Conservation (phyloP, 2,113 vertebrate genomes). For the Panthera uncia region DNA sequence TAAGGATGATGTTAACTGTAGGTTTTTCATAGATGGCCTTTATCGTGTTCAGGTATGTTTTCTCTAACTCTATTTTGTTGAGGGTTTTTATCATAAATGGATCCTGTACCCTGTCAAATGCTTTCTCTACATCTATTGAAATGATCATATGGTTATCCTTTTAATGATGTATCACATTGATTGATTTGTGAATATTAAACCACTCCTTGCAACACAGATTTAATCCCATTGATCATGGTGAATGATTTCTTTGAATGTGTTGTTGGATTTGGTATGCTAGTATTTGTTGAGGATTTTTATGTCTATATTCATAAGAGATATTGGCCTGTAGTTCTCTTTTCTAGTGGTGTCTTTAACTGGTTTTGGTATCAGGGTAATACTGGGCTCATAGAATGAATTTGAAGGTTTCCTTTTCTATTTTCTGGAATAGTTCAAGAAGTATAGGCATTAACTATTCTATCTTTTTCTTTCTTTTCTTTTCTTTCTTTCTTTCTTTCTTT, state of each 20-base stretch:
- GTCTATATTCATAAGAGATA: not conserved
- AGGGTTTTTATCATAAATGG: not conserved
- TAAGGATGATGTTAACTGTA: not conserved
- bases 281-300: not conserved
- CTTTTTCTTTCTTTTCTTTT: too few species aligned
- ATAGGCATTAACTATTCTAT: not conserved
- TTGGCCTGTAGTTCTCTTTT: not conserved
- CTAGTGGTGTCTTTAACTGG: not conserved
- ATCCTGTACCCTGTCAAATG: not conserved
- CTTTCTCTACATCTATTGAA: not conserved
- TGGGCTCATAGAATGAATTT: not conserved
- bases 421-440: not conserved
- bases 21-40: not conserved
- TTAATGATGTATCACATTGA: not conserved
- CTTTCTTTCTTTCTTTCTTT: too few species aligned
- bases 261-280: not conserved
- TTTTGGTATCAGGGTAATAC: not conserved
- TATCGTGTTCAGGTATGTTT: not conserved
- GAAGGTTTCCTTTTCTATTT: not conserved
- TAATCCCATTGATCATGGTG: not conserved
- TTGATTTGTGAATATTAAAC: not conserved
- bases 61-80: not conserved
- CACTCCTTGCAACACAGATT: not conserved
- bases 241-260: not conserved
- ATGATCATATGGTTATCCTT: not conserved